These are phyloP conservation scores for Pantherophis guttatus DNA, from an alignment of 2,113 vertebrate genomes.

Conservation along the genomic window DNA sequence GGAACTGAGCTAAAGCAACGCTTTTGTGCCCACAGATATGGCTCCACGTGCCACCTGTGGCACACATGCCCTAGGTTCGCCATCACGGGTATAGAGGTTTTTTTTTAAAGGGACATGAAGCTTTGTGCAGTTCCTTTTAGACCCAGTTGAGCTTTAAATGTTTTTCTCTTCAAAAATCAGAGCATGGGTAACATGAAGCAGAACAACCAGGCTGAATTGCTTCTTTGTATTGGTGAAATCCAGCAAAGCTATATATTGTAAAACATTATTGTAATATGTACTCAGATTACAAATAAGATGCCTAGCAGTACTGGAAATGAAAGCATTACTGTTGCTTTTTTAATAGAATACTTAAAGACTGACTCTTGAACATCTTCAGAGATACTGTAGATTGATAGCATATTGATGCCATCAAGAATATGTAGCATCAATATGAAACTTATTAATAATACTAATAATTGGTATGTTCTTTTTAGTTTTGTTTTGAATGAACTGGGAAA, in stretches of 20 bases:
- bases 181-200: background rate
- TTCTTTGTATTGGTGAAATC: background rate
- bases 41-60: too few species aligned
- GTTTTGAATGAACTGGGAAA: background rate
- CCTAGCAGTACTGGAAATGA: background rate
- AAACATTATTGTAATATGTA: slow-evolving; percentile 25
- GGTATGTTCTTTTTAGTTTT: background rate
- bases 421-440: background rate
- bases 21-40: too few species aligned
- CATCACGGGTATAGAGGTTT: background rate
- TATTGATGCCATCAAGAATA: background rate
- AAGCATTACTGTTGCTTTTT: background rate
- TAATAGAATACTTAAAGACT: background rate
- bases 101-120: slow-evolving; percentile 25
- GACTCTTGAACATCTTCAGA: background rate
- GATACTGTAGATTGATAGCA: background rate
- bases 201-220: slow-evolving; percentile 7
- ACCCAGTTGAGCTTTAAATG: slow-evolving; percentile 25
- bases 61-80: too few species aligned
- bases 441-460: background rate
- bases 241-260: background rate
- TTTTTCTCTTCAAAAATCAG: slow-evolving; percentile 10
- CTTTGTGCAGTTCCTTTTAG: background rate
- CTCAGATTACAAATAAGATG: background rate
- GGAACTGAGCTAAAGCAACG: too few species aligned